phyloP scores from a whole-genome alignment of 2,888 invertebrate species.

The Himalopsyche anomala region DNA sequence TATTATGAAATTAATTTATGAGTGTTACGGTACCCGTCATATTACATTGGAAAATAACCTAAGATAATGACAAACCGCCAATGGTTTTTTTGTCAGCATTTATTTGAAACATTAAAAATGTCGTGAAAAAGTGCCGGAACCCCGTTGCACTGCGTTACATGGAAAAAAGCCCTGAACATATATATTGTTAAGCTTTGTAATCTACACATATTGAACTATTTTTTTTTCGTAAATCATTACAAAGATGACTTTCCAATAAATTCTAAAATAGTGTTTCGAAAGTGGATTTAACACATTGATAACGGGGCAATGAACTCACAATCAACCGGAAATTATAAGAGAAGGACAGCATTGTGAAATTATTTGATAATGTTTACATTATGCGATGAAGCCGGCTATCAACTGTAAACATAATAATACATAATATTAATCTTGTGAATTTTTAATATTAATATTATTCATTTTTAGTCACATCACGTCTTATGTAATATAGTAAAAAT shows the following conservation, averaged over 20 bases:
- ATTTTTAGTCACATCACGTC: neutral
- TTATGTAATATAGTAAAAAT: too few species aligned
- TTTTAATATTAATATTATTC: neutral
- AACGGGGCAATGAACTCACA: neutral
- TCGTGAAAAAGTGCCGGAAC: too few species aligned
- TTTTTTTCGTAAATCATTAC: neutral
- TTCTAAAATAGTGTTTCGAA: neutral
- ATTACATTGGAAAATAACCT: too few species aligned
- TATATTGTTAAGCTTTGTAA: too few species aligned
- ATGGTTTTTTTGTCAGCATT: too few species aligned
- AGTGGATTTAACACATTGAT: constrained; percentile 1
- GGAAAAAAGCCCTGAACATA: too few species aligned
- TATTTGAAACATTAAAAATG: too few species aligned
- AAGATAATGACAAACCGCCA: too few species aligned
- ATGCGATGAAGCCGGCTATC: neutral
- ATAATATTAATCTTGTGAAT: neutral
- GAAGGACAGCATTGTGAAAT: neutral
- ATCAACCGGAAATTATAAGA: neutral
- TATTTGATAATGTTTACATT: neutral
- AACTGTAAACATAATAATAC: neutral
- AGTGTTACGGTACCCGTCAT: too few species aligned
- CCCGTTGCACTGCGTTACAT: too few species aligned
- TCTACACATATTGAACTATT: neutral
- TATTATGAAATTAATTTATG: too few species aligned
- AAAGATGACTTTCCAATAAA: neutral